Evolutionary conservation across 2,888 invertebrate species (phyloP).

Genomic region (Synergus umbraculus): DNA sequence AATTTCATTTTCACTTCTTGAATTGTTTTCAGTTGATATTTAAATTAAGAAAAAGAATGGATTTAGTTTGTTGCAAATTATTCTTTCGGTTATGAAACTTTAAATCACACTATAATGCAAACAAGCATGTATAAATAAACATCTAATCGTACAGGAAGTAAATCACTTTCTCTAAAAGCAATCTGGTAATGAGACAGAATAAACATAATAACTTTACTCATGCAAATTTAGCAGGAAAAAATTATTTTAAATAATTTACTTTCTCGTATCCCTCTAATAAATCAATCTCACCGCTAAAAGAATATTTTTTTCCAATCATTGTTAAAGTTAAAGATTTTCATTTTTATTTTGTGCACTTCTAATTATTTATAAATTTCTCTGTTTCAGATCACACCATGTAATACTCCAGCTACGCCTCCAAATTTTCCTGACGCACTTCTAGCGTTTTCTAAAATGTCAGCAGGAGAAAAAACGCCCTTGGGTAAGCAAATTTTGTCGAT

Average conservation of each 20-base stretch:
- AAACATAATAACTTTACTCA: not conserved
- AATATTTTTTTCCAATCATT: not conserved
- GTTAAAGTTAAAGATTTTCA: not conserved
- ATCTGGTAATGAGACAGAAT: not conserved
- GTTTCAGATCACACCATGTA: constrained; percentile 92
- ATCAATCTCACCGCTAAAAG: not conserved
- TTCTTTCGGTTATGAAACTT: not conserved
- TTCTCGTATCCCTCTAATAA: not conserved
- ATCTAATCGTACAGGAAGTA: not conserved
- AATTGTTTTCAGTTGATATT: not conserved
- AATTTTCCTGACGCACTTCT: constrained; percentile 94
- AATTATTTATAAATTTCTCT: constrained; percentile 33
- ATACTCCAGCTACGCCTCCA: constrained; percentile 96
- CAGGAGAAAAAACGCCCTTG: constrained; percentile 80
- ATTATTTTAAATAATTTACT: not conserved
- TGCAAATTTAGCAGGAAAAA: not conserved
- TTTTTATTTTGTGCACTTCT: not conserved
- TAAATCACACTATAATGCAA: not conserved
- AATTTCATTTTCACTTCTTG: not conserved
- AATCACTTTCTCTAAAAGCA: not conserved
- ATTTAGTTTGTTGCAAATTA: not conserved
- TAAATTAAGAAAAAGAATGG: not conserved
- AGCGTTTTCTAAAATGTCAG: constrained; percentile 92
- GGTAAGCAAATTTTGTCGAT: constrained; percentile 65
- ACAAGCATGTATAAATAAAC: no score